phyloP scores from a whole-genome alignment of 2,888 invertebrate species.

The Drosophila lutescens region DNA sequence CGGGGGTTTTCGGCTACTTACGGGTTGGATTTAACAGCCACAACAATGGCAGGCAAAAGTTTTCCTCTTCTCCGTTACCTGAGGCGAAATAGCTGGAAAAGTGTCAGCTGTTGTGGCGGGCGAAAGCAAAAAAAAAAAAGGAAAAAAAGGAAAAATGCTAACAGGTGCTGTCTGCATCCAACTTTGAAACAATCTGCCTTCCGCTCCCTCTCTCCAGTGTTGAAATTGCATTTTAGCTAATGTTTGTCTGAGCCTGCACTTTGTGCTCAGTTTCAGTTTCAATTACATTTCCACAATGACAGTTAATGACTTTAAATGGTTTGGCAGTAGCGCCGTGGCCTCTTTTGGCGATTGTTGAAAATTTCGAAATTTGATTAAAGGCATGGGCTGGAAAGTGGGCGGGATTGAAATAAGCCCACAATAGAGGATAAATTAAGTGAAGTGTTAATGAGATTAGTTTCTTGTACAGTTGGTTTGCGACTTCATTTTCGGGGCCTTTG shows the following conservation, averaged over 20 bases:
- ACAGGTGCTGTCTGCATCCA: slow-evolving; percentile 51
- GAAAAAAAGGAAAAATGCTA: slow-evolving; percentile 30
- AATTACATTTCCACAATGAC: slow-evolving; percentile 39
- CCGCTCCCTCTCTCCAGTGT: too few species aligned
- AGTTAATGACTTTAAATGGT: slow-evolving; percentile 15
- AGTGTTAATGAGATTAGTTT: slow-evolving; percentile 42
- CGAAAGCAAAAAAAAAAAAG: slow-evolving; percentile 1
- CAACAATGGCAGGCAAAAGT: slow-evolving; percentile 29
- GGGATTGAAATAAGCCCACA: slow-evolving; percentile 14
- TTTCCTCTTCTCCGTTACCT: slow-evolving; percentile 13
- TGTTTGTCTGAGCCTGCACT: slow-evolving; percentile 9
- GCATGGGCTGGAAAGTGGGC: background rate
- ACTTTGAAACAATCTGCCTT: slow-evolving; percentile 3
- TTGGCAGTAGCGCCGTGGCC: background rate
- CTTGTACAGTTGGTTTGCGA: background rate
- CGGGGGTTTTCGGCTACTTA: slow-evolving; percentile 32
- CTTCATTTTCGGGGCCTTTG: slow-evolving; percentile 14
- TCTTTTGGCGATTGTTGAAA: slow-evolving; percentile 6
- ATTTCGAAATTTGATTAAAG: slow-evolving; percentile 8
- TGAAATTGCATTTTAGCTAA: slow-evolving; percentile 14
- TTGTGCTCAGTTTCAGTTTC: slow-evolving; percentile 29
- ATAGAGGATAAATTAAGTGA: slow-evolving; percentile 24
- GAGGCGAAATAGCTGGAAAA: slow-evolving; percentile 16
- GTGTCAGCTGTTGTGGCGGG: slow-evolving; percentile 18
- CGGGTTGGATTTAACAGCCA: slow-evolving; percentile 56